Evolutionary conservation across 2,888 invertebrate genomes (phyloP), one percentile per base, ranked within the genome.

Genomic region (Notodonta dromedarius): DNA sequence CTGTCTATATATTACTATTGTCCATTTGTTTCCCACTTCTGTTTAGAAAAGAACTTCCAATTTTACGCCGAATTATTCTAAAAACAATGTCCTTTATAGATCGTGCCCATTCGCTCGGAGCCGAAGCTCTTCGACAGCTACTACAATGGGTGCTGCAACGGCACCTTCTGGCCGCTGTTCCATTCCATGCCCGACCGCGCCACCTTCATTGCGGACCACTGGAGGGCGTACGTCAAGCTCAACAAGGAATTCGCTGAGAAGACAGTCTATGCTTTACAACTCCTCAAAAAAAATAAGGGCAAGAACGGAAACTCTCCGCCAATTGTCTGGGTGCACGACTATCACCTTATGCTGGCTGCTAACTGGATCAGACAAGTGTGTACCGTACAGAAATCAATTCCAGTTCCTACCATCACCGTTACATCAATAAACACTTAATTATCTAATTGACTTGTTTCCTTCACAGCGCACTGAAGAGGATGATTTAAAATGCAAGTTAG

Each of bases 321-420:
- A 0, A 95, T 98, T 62, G 96, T 98, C 4, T 98, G 98, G 98
- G 95, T 98, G 35, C 98, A 98, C 82, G 98, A 98, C 84, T 98
- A 98, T 85, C 98, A 98, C 83, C 94, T 98, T 16, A 98, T 98
- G 98, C 90, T 98, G 79, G 97, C 98, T 13, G 98, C 98, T 48
- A 98, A 97, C 86, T 97, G 97, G 95, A 96, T 98, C 71, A 95
- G 98, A 85, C 97, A 97, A 90, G 95, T 96, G 77, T 69, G 82
- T 73, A 42, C 7, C 16, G 3, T 53, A 53, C 39, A 56, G 16
- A 52, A 51, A 52, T 39, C 44, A 40, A 7, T 46, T 51, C 35
- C 32, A 56, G 44, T 2, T 1, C 24, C 39, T 55, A 11, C 6
- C 24, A 40, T 9, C 14, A 46, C 44, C 11, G 16, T 56, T 7